These are phyloP conservation scores for Epinephelus malabaricus DNA, from an alignment of 2,797 vertebrate species.

Conservation along the genomic window DNA sequence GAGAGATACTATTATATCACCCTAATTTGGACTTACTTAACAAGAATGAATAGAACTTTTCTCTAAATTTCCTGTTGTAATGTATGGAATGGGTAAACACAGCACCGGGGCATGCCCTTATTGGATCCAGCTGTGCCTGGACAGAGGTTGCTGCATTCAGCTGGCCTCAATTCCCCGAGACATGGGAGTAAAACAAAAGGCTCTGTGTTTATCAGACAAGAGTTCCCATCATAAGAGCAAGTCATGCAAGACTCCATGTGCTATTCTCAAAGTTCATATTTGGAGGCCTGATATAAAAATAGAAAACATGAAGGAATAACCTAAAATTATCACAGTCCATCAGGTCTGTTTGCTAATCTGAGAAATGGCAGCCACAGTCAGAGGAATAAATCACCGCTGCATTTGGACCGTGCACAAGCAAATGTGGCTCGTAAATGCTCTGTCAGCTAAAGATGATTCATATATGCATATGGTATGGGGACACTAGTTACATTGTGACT, in stretches of 20 bases:
- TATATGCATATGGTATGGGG: conserved; percentile 39
- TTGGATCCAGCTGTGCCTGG: conserved; percentile 78
- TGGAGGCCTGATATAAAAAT: conserved; percentile 34
- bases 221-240: conserved; percentile 56
- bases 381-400: conserved; percentile 18
- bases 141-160: conserved; percentile 68
- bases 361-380: background rate
- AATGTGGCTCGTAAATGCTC: conserved; percentile 26
- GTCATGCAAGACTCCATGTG: conserved; percentile 31
- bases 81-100: conserved; percentile 76
- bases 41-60: conserved; percentile 43
- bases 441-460: conserved; percentile 52
- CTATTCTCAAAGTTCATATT: conserved; percentile 35
- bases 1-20: conserved; percentile 14
- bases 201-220: conserved; percentile 66
- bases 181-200: conserved; percentile 72
- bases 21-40: background rate
- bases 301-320: background rate
- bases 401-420: background rate
- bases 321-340: conserved; percentile 8
- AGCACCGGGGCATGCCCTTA: conserved; percentile 57
- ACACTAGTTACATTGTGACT: conserved; percentile 41
- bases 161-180: conserved; percentile 67
- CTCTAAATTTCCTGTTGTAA: conserved; percentile 75
- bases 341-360: background rate